Evolutionary conservation across 1,140 invertebrate genomes (phyloP).

Genomic region (Druon quercuslanigerum): DNA sequence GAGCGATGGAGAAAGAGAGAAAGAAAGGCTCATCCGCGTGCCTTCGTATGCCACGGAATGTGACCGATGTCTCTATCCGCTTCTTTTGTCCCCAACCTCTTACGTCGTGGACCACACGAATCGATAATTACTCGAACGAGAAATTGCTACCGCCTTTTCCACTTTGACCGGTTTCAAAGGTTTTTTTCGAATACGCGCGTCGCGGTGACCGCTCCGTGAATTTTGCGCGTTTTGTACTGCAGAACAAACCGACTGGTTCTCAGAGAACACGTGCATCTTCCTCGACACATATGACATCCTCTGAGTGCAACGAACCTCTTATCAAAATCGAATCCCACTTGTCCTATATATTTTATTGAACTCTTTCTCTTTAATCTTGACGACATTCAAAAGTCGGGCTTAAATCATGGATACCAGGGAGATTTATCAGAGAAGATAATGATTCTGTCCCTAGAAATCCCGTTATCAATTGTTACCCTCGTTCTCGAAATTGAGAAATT

Average conservation of each 20-base stretch:
- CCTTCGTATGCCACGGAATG: conserved; percentile 71
- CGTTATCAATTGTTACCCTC: too few species aligned
- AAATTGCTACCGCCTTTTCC: conserved; percentile 72
- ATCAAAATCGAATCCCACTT: neutral
- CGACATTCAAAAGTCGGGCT: too few species aligned
- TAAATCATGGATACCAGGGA: too few species aligned
- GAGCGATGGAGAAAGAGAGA: conserved; percentile 50
- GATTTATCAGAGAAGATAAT: too few species aligned
- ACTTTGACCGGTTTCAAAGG: conserved; percentile 61
- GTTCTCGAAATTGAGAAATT: too few species aligned
- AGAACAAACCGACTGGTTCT: conserved; percentile 59
- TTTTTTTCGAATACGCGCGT: conserved; percentile 62
- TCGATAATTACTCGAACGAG: conserved; percentile 74
- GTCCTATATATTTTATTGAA: neutral
- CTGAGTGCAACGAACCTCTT: conserved; percentile 36
- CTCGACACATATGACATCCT: conserved; percentile 14
- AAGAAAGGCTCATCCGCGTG: conserved; percentile 62
- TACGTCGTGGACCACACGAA: conserved; percentile 70
- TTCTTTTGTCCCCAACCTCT: conserved; percentile 65
- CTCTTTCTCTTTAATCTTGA: neutral
- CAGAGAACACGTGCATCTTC: conserved; percentile 35
- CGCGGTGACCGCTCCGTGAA: conserved; percentile 59
- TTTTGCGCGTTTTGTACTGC: conserved; percentile 61
- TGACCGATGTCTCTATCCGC: conserved; percentile 75
- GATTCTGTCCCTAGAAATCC: too few species aligned